These are phyloP conservation scores for Gymnocephalus cernua DNA, from an alignment of 2,113 vertebrate genomes.

Conservation along the genomic window DNA sequence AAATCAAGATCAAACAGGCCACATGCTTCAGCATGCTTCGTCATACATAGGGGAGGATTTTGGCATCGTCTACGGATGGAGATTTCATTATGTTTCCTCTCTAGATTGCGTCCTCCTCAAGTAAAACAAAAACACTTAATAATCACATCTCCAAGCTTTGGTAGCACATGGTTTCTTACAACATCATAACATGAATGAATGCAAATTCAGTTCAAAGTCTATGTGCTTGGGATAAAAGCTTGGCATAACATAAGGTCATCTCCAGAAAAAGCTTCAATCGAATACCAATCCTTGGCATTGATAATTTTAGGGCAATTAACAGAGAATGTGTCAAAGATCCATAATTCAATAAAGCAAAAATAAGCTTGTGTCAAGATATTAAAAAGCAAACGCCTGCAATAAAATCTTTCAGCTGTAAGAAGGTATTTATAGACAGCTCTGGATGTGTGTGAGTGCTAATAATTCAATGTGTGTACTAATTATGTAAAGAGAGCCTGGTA, in stretches of 20 bases:
- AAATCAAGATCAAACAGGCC: constrained; percentile 16
- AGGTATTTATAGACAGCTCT: neutral
- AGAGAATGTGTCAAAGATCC: neutral
- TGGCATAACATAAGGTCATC: neutral
- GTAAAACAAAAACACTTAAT: neutral
- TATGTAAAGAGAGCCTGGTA: neutral
- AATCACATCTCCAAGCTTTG: constrained; percentile 23
- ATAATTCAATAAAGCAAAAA: neutral
- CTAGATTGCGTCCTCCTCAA: constrained; percentile 3
- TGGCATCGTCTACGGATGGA: neutral
- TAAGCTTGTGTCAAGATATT: neutral
- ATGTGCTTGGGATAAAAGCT: neutral
- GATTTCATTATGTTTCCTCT: neutral
- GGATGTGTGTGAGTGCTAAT: neutral
- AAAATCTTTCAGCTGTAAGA: neutral
- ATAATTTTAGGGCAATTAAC: neutral
- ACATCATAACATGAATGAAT: neutral
- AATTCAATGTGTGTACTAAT: neutral
- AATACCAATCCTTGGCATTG: neutral
- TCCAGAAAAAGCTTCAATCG: constrained; percentile 21
- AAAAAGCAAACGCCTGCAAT: neutral
- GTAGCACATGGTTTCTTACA: neutral
- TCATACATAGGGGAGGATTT: neutral
- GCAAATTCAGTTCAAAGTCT: constrained; percentile 15
- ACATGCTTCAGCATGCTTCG: constrained; percentile 11